These are phyloP conservation scores for Catalaphyllia jardinei DNA, from an alignment of 64 coral and sea anemone genomes.

Conservation along the genomic window DNA sequence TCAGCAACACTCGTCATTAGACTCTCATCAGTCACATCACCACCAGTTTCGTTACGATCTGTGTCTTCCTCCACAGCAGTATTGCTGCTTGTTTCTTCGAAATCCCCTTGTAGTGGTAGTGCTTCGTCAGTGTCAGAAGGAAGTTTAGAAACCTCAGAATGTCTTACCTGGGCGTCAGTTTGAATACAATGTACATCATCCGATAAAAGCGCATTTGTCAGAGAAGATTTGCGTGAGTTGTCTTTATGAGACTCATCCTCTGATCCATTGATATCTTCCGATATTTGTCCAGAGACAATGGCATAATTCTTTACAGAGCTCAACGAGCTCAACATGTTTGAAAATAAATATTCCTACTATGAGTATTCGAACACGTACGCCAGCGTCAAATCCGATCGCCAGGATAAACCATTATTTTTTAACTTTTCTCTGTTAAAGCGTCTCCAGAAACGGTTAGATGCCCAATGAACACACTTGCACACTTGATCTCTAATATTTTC, in stretches of 20 bases:
- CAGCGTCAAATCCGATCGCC: neutral
- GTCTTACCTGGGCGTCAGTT: neutral
- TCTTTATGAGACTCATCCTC: neutral
- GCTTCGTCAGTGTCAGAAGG: neutral
- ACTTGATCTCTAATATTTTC: neutral
- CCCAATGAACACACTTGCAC: neutral
- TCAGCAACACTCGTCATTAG: neutral
- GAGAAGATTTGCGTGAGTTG: neutral
- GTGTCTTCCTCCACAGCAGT: constrained; percentile 1
- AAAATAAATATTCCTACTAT: constrained; percentile 19
- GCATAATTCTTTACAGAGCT: constrained; percentile 36
- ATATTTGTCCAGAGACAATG: neutral
- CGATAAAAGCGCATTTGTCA: neutral
- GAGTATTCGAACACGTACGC: neutral
- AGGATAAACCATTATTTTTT: neutral
- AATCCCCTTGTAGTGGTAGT: constrained; percentile 3
- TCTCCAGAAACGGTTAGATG: neutral
- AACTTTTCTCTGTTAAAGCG: neutral
- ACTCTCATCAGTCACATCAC: neutral
- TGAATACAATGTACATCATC: neutral
- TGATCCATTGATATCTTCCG: neutral
- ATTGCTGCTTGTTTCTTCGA: neutral
- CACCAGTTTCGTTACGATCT: neutral
- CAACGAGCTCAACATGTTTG: neutral
- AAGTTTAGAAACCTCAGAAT: neutral